Evolutionary conservation across 2,113 vertebrate species (phyloP), one percentile per base, ranked within the genome.

Genomic region (Panthera leo): DNA sequence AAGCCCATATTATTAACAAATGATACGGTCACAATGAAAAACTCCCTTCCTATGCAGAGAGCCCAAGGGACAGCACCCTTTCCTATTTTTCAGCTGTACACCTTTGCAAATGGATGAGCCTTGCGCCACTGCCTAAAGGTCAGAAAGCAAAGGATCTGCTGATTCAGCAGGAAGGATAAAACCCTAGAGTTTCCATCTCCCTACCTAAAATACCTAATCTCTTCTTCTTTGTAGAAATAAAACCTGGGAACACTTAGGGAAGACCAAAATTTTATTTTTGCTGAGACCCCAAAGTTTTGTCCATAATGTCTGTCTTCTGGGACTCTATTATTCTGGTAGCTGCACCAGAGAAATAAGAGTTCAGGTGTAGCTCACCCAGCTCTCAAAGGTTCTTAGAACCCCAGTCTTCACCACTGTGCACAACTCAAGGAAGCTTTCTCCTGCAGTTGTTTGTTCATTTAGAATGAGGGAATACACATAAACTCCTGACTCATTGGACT

Each of bases 1-100:
- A 55, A 97, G 76, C 27, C 87, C 76, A 19, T 53, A 39, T 85
- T 79, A 83, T 51, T 86, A 96, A 94, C 63, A 88, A 96, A 85
- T 71, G 89, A 78, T 55, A 51, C 19, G 9, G 58, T 48, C n/a
- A 53, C 23, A 36, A 0, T 85, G 94, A 83, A 87, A 94, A 73
- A 58, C 15, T 89, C 63, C 10, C 51, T 63, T 78, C 36, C 48
- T 51, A 0, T 48, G 36, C 0, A 5, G 55, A 88, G 13, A 87
- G 36, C 63, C 45, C 4, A 7, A 19, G 75, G 80, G 53, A 27
- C 48, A 73, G 39, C 34, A 39, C 55, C 0, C 0, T 48, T 36
- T 76, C 29, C n/a, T 19, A 15, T 92, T 51, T 6, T 14, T 88
- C 16, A 42, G 4, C 13, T 36, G 83, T 15, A 27, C 14, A 27